Evolutionary conservation across 2,113 vertebrate genomes (phyloP).

Genomic region (Poeciliopsis prolifica): DNA sequence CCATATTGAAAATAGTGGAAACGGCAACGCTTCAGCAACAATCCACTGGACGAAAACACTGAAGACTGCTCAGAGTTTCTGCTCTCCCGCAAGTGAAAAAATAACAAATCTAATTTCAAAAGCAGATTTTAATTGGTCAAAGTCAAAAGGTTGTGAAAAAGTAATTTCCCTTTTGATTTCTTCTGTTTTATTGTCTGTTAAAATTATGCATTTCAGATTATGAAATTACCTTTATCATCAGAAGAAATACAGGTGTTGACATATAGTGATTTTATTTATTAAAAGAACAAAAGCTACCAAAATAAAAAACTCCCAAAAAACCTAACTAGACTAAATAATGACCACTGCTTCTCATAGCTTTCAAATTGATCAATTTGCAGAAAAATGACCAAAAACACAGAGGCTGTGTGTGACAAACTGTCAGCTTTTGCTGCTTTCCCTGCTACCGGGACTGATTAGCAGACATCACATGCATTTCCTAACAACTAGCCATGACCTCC

Average conservation of each 20-base stretch:
- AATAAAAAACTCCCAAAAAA: too few species aligned
- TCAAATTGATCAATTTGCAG: neutral
- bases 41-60: neutral
- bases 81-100: neutral
- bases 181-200: too few species aligned
- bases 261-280: too few species aligned
- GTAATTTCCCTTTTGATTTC: too few species aligned
- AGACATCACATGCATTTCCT: neutral
- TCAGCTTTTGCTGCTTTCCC: neutral
- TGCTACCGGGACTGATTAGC: neutral
- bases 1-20: neutral
- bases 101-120: neutral
- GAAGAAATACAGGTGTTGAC: too few species aligned
- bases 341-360: too few species aligned
- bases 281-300: too few species aligned
- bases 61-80: neutral
- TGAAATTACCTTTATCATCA: too few species aligned
- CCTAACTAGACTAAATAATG: too few species aligned
- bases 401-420: neutral
- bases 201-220: too few species aligned
- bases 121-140: too few species aligned
- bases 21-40: neutral
- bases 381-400: neutral
- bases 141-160: too few species aligned
- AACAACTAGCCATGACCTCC: neutral